Evolutionary conservation across 2,797 vertebrate genomes (phyloP), one percentile per base, ranked within the genome.

Genomic region (Pseudopleuronectes americanus): DNA sequence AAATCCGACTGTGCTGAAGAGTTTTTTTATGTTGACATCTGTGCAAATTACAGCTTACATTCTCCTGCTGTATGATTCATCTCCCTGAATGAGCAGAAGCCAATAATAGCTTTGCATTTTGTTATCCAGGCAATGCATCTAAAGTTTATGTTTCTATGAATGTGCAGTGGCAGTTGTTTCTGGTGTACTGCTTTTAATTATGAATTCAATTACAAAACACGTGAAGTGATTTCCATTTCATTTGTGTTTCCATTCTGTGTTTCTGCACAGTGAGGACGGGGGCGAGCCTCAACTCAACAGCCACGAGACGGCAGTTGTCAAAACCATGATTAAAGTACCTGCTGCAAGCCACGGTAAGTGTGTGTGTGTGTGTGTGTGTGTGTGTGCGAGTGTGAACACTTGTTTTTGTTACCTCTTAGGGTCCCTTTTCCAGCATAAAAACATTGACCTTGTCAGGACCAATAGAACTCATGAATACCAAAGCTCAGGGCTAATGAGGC

Each of bases 321-420:
- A 87, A 74, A 96, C 79, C 8, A 47, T 92, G 90, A 81, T 94
- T 0, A 93, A 92, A 89, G 81, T 54, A 69, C 83, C 80, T 0
- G 86, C 93, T 68, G 55, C 93, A n/a, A 74, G 88, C 57, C 60
- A 85, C 0, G 81, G 88, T 94, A 95, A 95, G 79, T 64, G 63
- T 71, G 33, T 31, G 54, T 67, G 26, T 67, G 36, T 54, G 51
- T 49, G 51, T 62, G 49, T 43, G 33, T 54, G n/a, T 45, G 36
- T 21, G 47, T 21, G 43, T 47, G 43, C n/a, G 17, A 19, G 43
- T n/a, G 17, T 19, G 45, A 17, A 3, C 8, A 4, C 17, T 12
- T 13, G n/a, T 51, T 9, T 24, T 24, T 54, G 24, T 28, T 22
- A 9, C 19, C 22, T 58, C 33, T 41, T 4, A 12, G 17, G 43